A percentile compares a stretch with the other conserved stretches of the same genome.
phyloP scores from a whole-genome alignment of 2,888 invertebrate genomes.

The Poecilobothrus nobilitatus region DNA sequence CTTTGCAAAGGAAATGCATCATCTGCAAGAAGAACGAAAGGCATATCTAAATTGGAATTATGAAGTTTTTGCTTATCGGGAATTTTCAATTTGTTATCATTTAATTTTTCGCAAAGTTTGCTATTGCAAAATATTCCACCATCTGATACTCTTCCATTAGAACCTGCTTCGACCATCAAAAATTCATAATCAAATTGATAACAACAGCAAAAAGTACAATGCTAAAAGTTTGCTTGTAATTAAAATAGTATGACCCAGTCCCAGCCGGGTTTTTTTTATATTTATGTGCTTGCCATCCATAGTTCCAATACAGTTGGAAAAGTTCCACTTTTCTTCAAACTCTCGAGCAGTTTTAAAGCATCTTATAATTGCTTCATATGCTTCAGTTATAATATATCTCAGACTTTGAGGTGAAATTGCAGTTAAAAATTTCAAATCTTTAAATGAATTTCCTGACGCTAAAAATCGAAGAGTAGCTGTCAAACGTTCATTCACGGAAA shows the following conservation, averaged over 20 bases:
- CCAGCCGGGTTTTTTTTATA: conserved; percentile 19
- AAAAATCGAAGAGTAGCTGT: too few relatives aligned
- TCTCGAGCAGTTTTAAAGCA: conserved; percentile 16
- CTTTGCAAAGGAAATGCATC: not conserved
- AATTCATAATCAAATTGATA: conserved; percentile 17
- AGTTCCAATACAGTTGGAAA: conserved; percentile 20
- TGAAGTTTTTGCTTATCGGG: conserved; percentile 13
- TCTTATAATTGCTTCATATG: conserved; percentile 16
- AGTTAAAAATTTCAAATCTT: too few relatives aligned
- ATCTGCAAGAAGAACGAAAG: not conserved
- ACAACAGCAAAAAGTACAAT: conserved; percentile 20
- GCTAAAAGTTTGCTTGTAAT: conserved; percentile 22
- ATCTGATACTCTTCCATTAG: conserved; percentile 15
- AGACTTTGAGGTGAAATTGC: too few relatives aligned
- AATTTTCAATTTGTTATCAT: conserved; percentile 13
- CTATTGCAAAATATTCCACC: conserved; percentile 12
- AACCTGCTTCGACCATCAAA: conserved; percentile 16
- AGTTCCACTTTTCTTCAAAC: conserved; percentile 18
- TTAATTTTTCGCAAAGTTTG: conserved; percentile 11
- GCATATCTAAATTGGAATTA: not conserved
- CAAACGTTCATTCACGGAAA: not conserved
- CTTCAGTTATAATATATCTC: conserved; percentile 15
- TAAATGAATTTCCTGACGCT: too few relatives aligned
- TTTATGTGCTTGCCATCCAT: conserved; percentile 21
- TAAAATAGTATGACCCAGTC: conserved; percentile 21